Evolutionary conservation across 2,113 vertebrate genomes (phyloP).

Genomic region (Lathamus discolor): DNA sequence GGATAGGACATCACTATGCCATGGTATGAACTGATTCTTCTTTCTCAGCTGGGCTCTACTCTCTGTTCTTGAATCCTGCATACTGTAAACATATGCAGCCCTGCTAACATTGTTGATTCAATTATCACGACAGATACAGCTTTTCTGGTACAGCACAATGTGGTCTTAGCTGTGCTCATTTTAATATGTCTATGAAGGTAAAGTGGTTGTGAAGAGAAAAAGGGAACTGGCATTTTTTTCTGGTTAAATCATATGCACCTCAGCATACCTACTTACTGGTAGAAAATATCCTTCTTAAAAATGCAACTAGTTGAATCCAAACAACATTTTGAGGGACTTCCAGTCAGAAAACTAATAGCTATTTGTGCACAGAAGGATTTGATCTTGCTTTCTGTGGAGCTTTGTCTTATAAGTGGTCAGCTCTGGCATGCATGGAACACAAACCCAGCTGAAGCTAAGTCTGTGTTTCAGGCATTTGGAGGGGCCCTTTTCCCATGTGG

Average conservation of each 20-base stretch:
- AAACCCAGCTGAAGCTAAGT: neutral
- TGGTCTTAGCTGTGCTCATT: neutral
- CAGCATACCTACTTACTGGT: neutral
- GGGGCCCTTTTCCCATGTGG: neutral
- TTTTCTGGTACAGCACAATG: neutral
- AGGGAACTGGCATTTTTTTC: neutral
- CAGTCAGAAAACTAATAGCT: neutral
- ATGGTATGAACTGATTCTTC: accelerated
- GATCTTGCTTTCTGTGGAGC: neutral
- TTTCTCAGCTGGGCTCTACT: neutral
- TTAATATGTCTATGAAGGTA: neutral
- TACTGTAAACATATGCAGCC: neutral
- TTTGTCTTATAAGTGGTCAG: neutral
- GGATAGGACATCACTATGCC: accelerated
- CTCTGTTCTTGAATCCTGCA: neutral
- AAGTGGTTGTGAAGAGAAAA: neutral
- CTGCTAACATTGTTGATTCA: neutral
- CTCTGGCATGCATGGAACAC: neutral
- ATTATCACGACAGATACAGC: neutral
- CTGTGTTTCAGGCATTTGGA: neutral
- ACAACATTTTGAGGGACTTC: neutral
- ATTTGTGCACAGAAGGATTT: neutral
- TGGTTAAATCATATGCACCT: neutral
- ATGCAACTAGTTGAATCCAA: neutral
- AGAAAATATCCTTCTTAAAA: neutral